Evolutionary conservation across 2,888 invertebrate species (phyloP).

Genomic region (Glyphotaelius pellucidus): DNA sequence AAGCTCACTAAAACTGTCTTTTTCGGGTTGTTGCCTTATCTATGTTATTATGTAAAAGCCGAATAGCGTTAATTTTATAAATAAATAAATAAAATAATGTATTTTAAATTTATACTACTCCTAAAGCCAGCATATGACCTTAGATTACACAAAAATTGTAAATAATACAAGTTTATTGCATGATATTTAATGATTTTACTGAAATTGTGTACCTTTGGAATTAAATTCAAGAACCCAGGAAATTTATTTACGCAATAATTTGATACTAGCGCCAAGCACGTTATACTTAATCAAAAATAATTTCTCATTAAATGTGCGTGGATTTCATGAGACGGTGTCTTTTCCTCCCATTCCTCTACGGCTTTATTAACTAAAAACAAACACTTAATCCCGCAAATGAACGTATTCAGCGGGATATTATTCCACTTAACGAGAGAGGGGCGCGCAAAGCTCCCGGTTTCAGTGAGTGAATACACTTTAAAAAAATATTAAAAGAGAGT

Average conservation of each 20-base stretch:
- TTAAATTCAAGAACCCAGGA: neutral
- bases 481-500: neutral
- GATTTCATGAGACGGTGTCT: conserved; percentile 2
- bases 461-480: neutral
- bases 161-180: too few species aligned
- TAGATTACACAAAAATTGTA: too few species aligned
- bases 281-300: neutral
- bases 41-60: too few species aligned
- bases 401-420: conserved; percentile 23
- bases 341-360: neutral
- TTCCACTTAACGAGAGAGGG: conserved; percentile 17
- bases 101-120: too few species aligned
- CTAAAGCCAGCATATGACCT: too few species aligned
- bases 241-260: neutral
- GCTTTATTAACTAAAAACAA: conserved; percentile 46
- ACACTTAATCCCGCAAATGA: conserved; percentile 44
- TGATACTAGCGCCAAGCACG: neutral
- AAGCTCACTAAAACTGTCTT: too few species aligned
- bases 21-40: too few species aligned
- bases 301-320: neutral
- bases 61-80: too few species aligned
- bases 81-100: too few species aligned
- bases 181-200: neutral
- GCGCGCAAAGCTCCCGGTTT: neutral
- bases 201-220: neutral